Evolutionary conservation across 2,113 vertebrate species (phyloP), one percentile per base, ranked within the genome.

Genomic region (Ctenodactylus gundi): DNA sequence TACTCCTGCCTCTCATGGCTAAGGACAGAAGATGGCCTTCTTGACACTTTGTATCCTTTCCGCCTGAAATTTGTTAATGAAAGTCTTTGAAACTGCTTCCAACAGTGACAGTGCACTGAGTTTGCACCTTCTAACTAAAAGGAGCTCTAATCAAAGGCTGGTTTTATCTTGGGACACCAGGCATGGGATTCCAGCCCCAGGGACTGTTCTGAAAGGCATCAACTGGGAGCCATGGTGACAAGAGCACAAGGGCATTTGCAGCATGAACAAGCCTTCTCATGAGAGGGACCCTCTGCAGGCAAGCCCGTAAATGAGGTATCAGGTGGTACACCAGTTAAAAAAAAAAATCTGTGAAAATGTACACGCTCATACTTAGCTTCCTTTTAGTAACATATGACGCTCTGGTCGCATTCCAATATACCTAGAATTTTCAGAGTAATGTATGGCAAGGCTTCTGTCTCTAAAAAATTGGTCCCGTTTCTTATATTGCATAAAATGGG

Each of bases 401-500:
- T 53, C 46, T 21, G 14, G n/a, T 20, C 3, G 39, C 13, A 89
- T 0, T 65, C 11, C 31, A 21, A 1, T 31, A 3, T 3, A 49
- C 8, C 1, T 7, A 11, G 41, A 10, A 4, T 10, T 49, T n/a
- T 51, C 13, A 51, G 2, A 39, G 55, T 1, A 51, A 0, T 21
- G 4, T 31, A 7, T 11, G 85, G 14, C 12, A 88, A 85, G 1
- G 27, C 17, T 14, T 1, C 1, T n/a, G 57, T 58, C 36, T 6
- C 15, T 51, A 29, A 55, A 36, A 12, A 46, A 53, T 72, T 65
- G 0, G 83, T 29, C 8, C 39, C 1, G 20, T 14, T 44, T n/a
- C 8, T 83, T 20, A 62, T 34, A 25, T 36, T 51, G 10, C 10
- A 46, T 44, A 81, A 3, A 70, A 20, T 34, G 29, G 1, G 15